Percentiles rank a stretch among this genome's conserved stretches.
phyloP scores from a whole-genome alignment of 2,888 invertebrate species.

The Pammene fasciana region DNA sequence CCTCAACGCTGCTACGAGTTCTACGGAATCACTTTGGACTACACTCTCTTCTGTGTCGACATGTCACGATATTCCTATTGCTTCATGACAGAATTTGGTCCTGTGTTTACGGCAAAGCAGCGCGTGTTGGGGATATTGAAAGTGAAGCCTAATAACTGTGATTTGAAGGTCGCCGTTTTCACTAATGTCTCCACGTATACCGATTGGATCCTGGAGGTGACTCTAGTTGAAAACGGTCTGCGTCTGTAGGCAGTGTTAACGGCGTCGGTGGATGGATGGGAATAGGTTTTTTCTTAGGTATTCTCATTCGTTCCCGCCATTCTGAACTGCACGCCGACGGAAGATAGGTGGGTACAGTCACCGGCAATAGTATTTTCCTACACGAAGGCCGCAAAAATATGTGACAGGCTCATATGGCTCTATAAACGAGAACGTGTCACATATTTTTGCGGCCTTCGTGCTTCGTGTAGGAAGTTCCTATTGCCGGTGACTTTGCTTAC shows the following conservation, averaged over 20 bases:
- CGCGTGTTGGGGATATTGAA: conserved; percentile 66
- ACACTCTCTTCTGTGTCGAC: conserved; percentile 66
- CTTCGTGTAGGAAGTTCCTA: no score
- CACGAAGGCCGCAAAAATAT: no score
- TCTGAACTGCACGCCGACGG: no score
- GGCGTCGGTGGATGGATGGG: neutral
- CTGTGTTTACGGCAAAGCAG: conserved; percentile 57
- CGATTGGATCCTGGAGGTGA: conserved; percentile 52
- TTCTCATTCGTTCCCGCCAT: no score
- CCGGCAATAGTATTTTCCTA: no score
- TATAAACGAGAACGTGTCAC: no score
- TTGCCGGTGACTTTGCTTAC: no score
- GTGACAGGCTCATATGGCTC: no score
- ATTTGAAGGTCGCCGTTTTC: conserved; percentile 53
- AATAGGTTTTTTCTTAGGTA: no score
- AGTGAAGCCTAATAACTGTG: conserved; percentile 64
- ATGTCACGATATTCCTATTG: conserved; percentile 65
- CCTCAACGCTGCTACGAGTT: conserved; percentile 58
- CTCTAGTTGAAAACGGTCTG: neutral
- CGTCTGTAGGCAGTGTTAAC: neutral
- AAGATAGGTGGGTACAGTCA: no score
- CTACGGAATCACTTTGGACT: conserved; percentile 60
- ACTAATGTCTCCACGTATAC: conserved; percentile 56
- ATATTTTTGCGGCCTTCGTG: no score
- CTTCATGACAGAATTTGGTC: conserved; percentile 73